Evolutionary conservation across 1,140 invertebrate genomes (phyloP), one percentile per base, ranked within the genome.

Genomic region (Pomacea maculata): DNA sequence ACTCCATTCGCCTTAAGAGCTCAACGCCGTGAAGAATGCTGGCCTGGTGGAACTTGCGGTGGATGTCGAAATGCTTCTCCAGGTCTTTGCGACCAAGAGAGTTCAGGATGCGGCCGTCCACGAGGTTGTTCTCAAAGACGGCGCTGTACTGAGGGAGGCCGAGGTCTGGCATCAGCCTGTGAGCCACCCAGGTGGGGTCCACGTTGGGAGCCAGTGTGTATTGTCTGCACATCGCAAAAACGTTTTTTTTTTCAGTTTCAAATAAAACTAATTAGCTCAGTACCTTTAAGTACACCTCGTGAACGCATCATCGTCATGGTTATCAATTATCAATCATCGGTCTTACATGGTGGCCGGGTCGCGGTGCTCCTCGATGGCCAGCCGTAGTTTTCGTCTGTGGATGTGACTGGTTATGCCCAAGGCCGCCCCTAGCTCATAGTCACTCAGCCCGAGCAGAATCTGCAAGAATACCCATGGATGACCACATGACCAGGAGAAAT

Each of bases 11-110:
- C 81, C 96, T 93, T 80, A 98, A 93, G 81, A 98, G 92, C 92
- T 98, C 96, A 85, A 98, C 96, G 70, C 95, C 97, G 88, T 98
- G 96, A 65, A 97, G 95, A 85, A 98, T 96, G 85, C 96, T 97
- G 9, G 96, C 95, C 92, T 97, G 96, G 92, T 97, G 96, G 91
- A 97, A 97, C 90, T 97, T 98, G 75, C 96, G 93, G 55, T 96
- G 96, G 12, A 98, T 95, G 34, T 89, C 88, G 19, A 98, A 93
- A 88, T 96, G 95, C 90, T 98, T 98, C 90, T 98, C 97, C 83
- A 98, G 92, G 88, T 98, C 97, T 89, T 98, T 97, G 91, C 97
- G 97, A 85, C 96, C 96, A 63, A 98, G 93, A 68, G 96, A 95
- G 89, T 98, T 96, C 85, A 98, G 92, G 94, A 98, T 95, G 71